A percentile compares a stretch with the other conserved stretches of the same genome.
Evolutionary conservation across 37 sponge, comb jelly and placozoan genomes (phyloP).

Genomic region (Tethya wilhelma): DNA sequence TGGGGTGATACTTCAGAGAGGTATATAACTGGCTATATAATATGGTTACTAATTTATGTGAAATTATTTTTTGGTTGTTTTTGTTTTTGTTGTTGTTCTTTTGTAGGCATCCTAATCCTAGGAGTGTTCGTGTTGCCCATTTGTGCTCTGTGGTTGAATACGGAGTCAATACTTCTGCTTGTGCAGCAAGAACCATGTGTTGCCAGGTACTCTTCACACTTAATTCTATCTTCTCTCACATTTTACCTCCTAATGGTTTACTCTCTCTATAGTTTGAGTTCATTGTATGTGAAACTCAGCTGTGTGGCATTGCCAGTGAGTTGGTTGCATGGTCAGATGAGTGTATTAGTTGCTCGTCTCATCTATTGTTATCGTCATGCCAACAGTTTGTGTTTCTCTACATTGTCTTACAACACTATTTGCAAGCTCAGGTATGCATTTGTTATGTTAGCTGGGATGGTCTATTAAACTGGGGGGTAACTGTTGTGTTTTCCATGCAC

Average conservation of each 20-base stretch:
- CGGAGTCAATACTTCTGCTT: slow-evolving; percentile 60
- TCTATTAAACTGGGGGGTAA: too few relatives aligned
- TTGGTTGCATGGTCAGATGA: neutral
- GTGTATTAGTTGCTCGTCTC: neutral
- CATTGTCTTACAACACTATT: slow-evolving; percentile 33
- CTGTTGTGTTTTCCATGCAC: neutral
- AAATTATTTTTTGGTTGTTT: neutral
- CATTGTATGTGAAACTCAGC: slow-evolving; percentile 19
- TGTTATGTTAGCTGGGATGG: neutral
- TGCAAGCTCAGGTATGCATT: slow-evolving; percentile 39
- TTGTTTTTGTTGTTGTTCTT: neutral
- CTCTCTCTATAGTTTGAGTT: slow-evolving; percentile 26
- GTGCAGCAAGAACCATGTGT: slow-evolving; percentile 72
- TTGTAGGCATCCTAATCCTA: slow-evolving; percentile 49
- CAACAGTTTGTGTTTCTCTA: slow-evolving; percentile 25
- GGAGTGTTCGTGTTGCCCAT: slow-evolving; percentile 37
- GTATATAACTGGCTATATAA: slow-evolving; percentile 15
- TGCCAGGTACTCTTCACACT: slow-evolving; percentile 9
- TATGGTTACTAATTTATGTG: neutral
- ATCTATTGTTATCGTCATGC: neutral
- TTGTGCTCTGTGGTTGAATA: slow-evolving; percentile 55
- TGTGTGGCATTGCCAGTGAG: slow-evolving; percentile 42
- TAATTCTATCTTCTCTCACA: neutral
- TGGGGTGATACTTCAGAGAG: slow-evolving; percentile 64
- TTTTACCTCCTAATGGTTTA: neutral